Conservation (phyloP, 2,113 vertebrate species). For the Abramis brama region DNA sequence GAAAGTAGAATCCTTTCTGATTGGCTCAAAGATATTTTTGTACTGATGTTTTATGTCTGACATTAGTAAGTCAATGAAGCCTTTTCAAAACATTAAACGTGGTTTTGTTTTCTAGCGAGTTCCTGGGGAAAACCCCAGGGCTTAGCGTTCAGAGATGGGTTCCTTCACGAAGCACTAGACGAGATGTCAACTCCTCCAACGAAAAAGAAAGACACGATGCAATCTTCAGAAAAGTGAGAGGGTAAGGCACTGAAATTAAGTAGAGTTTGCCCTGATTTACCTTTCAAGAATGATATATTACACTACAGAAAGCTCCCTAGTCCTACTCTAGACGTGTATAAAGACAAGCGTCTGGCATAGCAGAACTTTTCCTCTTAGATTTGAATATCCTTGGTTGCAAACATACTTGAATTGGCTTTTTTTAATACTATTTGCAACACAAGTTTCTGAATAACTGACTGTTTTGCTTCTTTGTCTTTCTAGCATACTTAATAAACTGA, state of each 20-base stretch:
- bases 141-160: slow-evolving; percentile 99
- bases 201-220: slow-evolving; percentile 99
- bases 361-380: not conserved
- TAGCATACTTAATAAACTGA: slow-evolving; percentile 99
- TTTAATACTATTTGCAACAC: not conserved
- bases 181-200: slow-evolving; percentile 99
- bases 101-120: slow-evolving; percentile 83
- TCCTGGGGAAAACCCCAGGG: slow-evolving; percentile 99
- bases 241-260: slow-evolving; percentile 77
- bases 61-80: not conserved
- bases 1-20: not conserved
- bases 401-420: not conserved
- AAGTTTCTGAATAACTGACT: not conserved
- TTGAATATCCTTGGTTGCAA: not conserved
- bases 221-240: slow-evolving; percentile 99
- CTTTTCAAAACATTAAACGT: not conserved
- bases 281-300: not conserved
- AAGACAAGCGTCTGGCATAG: not conserved
- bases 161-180: slow-evolving; percentile 99
- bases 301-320: not conserved
- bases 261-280: not conserved
- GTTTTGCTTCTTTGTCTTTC: not conserved
- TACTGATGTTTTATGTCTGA: not conserved
- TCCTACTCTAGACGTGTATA: not conserved
- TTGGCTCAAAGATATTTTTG: not conserved